Evolutionary conservation across 2,113 vertebrate genomes (phyloP), one percentile per base, ranked within the genome.

Genomic region (Peromyscus californicus): DNA sequence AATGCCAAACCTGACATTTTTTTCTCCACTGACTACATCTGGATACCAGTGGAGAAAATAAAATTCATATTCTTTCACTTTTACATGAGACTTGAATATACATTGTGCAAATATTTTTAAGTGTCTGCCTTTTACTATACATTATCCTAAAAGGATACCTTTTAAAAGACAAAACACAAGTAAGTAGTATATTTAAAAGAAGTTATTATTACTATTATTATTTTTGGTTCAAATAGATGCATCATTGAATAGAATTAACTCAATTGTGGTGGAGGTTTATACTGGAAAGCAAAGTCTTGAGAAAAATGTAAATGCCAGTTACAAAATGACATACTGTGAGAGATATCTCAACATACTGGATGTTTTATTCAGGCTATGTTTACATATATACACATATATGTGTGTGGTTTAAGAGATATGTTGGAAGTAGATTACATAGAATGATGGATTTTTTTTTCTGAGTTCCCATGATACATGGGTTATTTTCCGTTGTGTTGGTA

Each of bases 161-260:
- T 89, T 96, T 61, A 63, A 94, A 82, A 80, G 22, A 61, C 17
- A n/a, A 92, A 78, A 7, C 26, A 22, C n/a, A 65, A 24, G 5
- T 63, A 90, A 57, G 24, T 91, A 74, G 19, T 67, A 63, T 33
- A 69, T 24, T n/a, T 7, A 36, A 80, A 76, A 70, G 65, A 83
- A 29, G 22, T 39, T 29, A 39, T 31, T 31, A 31, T 87, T 94
- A 97, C 75, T 94, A 96, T 80, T 98, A 92, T 26, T 39, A 7
- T 61, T 83, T 22, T 61, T 29, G 26, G 33, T 61, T 83, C n/a
- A 59, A 83, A 89, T 98, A 98, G 54, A 92, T 87, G 91, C 93
- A 97, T 42, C 95, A 95, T 95, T 75, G 96, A 75, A 95, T 87
- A 80, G 94, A 89, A 95, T 96, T 87, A 84, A 92, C 26, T 89